These are phyloP conservation scores for Xenopus borealis DNA, from an alignment of 2,113 vertebrate genomes.

Conservation along the genomic window DNA sequence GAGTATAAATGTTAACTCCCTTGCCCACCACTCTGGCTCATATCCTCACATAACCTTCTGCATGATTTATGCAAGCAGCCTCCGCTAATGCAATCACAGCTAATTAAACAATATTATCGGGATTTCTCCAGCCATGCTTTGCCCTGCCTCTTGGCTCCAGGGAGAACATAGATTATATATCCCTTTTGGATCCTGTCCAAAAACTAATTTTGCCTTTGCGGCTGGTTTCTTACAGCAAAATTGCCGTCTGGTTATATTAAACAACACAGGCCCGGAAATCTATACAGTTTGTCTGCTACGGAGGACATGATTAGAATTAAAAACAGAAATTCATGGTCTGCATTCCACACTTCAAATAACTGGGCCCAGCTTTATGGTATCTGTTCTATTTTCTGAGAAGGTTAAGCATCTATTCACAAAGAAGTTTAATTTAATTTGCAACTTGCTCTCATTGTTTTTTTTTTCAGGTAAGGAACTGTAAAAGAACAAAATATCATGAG, in stretches of 20 bases:
- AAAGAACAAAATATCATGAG: too few relatives aligned
- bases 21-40: conserved; percentile 26
- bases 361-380: too few relatives aligned
- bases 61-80: conserved; percentile 23
- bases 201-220: conserved; percentile 25
- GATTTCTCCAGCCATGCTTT: conserved; percentile 14
- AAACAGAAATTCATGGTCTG: too few relatives aligned
- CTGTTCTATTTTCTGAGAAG: too few relatives aligned
- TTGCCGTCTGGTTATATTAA: conserved; percentile 8
- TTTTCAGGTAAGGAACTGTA: too few relatives aligned
- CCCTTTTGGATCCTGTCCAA: conserved; percentile 31
- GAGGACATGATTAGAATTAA: background rate
- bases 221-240: conserved; percentile 19
- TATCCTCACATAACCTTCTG: conserved; percentile 38
- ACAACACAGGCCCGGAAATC: background rate
- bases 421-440: too few relatives aligned
- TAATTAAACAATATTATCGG: conserved; percentile 40
- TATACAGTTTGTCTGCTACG: background rate
- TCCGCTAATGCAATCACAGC: conserved; percentile 41
- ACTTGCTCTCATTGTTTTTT: too few relatives aligned
- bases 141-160: conserved; percentile 29
- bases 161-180: conserved; percentile 38
- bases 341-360: too few relatives aligned
- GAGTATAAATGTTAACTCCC: conserved; percentile 15
- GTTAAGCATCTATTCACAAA: too few relatives aligned